These are phyloP conservation scores for Melanaphis sacchari DNA, from an alignment of 1,140 invertebrate species.

Conservation along the genomic window DNA sequence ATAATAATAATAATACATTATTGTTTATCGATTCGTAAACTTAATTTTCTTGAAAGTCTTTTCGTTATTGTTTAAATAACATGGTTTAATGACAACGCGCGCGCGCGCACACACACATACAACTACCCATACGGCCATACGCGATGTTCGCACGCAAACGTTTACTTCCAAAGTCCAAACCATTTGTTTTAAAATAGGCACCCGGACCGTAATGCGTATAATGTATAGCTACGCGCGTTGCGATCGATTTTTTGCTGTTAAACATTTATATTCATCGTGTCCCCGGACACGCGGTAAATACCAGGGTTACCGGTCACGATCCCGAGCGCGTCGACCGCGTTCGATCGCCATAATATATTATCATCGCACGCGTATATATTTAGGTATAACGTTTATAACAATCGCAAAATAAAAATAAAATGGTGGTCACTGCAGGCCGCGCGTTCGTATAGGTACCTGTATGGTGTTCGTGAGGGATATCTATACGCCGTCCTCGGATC, in stretches of 20 bases:
- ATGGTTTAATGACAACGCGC: no score
- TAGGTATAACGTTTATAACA: neutral
- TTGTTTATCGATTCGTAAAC: neutral
- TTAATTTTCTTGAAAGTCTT: neutral
- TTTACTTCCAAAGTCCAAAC: neutral
- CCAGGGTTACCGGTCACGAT: neutral
- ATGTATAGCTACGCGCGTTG: no score
- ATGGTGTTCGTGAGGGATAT: neutral
- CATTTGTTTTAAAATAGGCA: neutral
- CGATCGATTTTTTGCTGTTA: neutral
- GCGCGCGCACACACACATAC: neutral
- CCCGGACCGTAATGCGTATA: no score
- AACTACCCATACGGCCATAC: neutral
- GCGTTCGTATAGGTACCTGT: neutral
- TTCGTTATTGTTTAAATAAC: neutral
- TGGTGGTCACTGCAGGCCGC: neutral
- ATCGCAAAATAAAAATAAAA: neutral
- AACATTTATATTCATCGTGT: neutral
- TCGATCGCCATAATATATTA: neutral
- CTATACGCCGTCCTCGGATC: neutral
- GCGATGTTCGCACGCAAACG: neutral
- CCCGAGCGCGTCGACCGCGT: neutral
- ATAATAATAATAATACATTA: neutral
- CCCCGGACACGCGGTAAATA: neutral
- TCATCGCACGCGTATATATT: neutral